These are phyloP conservation scores for Noctua janthe DNA, from an alignment of 2,888 invertebrate species.

Conservation along the genomic window DNA sequence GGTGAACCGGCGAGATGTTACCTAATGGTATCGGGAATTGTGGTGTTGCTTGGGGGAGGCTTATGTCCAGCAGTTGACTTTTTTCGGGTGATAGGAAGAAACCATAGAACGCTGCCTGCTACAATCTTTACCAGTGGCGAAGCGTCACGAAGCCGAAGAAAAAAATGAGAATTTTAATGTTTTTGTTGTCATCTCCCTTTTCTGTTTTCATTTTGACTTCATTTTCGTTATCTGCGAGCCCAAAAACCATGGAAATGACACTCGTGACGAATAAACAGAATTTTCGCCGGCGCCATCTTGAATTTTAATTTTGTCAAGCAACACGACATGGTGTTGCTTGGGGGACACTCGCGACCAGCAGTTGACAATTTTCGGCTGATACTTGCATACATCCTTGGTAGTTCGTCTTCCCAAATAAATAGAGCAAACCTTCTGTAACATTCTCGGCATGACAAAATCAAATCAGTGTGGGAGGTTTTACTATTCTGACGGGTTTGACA, in stretches of 20 bases:
- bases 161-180: background rate
- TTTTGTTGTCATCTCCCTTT: background rate
- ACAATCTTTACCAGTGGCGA: background rate
- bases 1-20: background rate
- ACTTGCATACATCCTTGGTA: background rate
- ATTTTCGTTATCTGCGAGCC: background rate
- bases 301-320: background rate
- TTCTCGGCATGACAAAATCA: background rate
- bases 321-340: background rate
- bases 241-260: background rate
- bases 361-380: background rate
- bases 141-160: background rate
- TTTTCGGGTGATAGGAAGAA: background rate
- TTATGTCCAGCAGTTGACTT: background rate
- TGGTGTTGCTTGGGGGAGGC: background rate
- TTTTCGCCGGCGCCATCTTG: background rate
- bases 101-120: background rate
- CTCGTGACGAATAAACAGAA: background rate
- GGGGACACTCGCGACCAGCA: background rate
- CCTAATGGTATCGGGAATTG: background rate
- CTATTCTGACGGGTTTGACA: conserved; percentile 46
- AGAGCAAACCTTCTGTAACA: conserved; percentile 19
- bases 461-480: conserved; percentile 42
- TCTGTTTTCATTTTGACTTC: too few relatives aligned
- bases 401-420: background rate